Base-by-base conservation (phyloP, 2,797 vertebrate genomes). In the Chelon labrosus region DNA sequence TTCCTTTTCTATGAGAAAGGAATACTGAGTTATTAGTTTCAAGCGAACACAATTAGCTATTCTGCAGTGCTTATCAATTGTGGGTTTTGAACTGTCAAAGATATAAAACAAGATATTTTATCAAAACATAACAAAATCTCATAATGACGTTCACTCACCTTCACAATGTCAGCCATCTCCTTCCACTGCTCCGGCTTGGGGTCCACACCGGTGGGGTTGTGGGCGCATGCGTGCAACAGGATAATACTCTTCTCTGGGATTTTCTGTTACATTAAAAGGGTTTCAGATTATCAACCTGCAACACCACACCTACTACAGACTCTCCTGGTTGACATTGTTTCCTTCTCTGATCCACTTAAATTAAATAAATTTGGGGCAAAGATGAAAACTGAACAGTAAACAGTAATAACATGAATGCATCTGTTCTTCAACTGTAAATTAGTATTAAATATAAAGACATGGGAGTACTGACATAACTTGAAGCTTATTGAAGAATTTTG, bases 141-240 rank as follows among this genome's bases (percentile, higher is more conserved):
- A 56, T 47, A 8, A 35, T 5, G 35, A 68, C 35, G 1, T 0
- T 3, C 5, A 39, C 91, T 92, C 76, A 98, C 98, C 96, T 99
- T 99, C 70, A 96, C 95, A 6, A 84, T 0, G 1, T 93, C 85
- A 1, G 97, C 89, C 1, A 99, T 84, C 88, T 99, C 98, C 88
- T 98, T 98, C 98, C 98, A 99, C 65, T 99, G 97, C 83, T 99
- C 98, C 0, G 94, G 95, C 46, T 52, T 93, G 9, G 98, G 98
- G 91, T 99, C 98, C 82, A 99, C 98, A n/a, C 98, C 98, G 0
- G 98, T 99, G 75, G 98, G 98, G 81, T 99, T 99, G 93, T 99
- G 98, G 62, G 98, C 98, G 2, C 98, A 99, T 7, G 98, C 98
- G 0, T 99, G 98, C 80, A 99, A 81, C 64, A 99, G 68, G 84